These are phyloP conservation scores for Melikaiella ostensackeni DNA, from an alignment of 2,888 invertebrate genomes.

Conservation along the genomic window DNA sequence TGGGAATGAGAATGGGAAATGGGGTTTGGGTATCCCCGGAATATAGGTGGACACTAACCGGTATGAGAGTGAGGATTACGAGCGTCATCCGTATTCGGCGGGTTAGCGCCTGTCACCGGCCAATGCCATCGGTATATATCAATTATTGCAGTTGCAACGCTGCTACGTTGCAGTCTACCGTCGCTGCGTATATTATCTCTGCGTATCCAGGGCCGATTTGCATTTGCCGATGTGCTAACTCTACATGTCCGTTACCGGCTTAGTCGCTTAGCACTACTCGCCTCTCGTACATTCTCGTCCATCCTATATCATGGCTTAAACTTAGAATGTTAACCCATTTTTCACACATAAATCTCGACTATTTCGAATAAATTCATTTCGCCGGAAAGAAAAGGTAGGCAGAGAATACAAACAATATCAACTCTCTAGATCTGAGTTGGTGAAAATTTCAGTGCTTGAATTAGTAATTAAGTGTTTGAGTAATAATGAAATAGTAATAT, in stretches of 20 bases:
- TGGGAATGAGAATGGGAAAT: slow-evolving; percentile 65
- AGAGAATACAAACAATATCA: no score
- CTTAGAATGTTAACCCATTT: slow-evolving; percentile 28
- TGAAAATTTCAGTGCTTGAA: no score
- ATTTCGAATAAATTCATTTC: not conserved
- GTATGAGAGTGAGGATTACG: slow-evolving; percentile 75
- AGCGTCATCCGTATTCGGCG: slow-evolving; percentile 65
- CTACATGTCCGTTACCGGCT: slow-evolving; percentile 50
- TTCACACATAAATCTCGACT: slow-evolving; percentile 12
- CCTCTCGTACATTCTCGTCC: slow-evolving; percentile 44
- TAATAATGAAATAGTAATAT: no score
- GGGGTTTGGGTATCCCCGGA: slow-evolving; percentile 57
- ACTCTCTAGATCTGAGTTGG: no score
- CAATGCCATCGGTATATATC: slow-evolving; percentile 71
- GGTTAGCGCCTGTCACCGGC: slow-evolving; percentile 75
- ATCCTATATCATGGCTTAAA: slow-evolving; percentile 31
- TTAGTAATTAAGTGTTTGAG: no score
- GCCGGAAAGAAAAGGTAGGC: no score
- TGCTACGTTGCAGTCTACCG: slow-evolving; percentile 50
- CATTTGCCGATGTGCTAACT: slow-evolving; percentile 51
- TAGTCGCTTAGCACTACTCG: slow-evolving; percentile 47
- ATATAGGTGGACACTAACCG: slow-evolving; percentile 71
- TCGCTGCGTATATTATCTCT: slow-evolving; percentile 50
- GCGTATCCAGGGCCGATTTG: slow-evolving; percentile 46
- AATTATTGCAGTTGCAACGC: slow-evolving; percentile 67